Evolutionary conservation across 1,140 invertebrate genomes (phyloP).

Genomic region (Megalopta genalis): DNA sequence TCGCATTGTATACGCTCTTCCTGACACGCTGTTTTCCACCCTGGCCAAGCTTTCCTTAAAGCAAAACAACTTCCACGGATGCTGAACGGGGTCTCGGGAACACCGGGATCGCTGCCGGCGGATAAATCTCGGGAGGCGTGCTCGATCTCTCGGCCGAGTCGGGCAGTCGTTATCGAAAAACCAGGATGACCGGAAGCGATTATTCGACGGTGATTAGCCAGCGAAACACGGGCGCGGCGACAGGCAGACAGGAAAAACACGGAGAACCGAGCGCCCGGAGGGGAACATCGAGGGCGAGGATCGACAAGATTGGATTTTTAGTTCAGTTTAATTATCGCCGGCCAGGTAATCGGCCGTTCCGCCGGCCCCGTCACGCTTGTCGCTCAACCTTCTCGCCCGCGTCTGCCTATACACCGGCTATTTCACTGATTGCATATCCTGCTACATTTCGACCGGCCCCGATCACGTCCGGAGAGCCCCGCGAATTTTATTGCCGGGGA

Average conservation of each 20-base stretch:
- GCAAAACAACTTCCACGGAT: no score
- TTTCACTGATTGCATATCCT: conserved; percentile 6
- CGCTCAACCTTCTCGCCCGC: conserved; percentile 21
- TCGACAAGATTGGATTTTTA: conserved; percentile 69
- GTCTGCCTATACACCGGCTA: neutral
- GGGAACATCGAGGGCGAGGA: conserved; percentile 59
- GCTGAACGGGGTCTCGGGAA: no score
- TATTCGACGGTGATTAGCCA: conserved; percentile 62
- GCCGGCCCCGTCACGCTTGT: conserved; percentile 44
- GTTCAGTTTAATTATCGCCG: conserved; percentile 71
- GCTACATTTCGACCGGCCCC: conserved; percentile 2
- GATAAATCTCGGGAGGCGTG: neutral
- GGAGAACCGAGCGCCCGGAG: conserved; percentile 18
- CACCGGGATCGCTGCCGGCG: no score
- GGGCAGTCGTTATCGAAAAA: conserved; percentile 37
- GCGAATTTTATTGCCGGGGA: no score
- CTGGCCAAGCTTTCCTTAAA: no score
- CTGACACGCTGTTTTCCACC: no score
- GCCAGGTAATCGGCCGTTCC: conserved; percentile 62
- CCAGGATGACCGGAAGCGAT: conserved; percentile 46
- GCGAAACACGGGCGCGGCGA: conserved; percentile 33
- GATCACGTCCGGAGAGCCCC: no score
- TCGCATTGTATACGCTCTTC: neutral
- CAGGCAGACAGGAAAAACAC: conserved; percentile 51
- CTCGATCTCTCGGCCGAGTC: conserved; percentile 14